Evolutionary conservation across 2,888 invertebrate species (phyloP).

Genomic region (Stramonita haemastoma): DNA sequence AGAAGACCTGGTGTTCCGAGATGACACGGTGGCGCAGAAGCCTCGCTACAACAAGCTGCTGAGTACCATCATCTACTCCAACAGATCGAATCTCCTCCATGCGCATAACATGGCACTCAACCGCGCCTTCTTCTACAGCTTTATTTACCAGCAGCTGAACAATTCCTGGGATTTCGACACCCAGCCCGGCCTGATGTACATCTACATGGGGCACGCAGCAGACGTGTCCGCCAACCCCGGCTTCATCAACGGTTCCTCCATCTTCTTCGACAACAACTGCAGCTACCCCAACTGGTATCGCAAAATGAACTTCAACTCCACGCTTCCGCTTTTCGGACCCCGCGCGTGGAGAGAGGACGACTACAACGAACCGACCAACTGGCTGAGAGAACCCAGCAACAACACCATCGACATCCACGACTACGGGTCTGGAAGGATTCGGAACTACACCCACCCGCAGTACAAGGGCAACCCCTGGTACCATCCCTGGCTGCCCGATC

Average conservation of each 20-base stretch:
- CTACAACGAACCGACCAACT: conserved; percentile 90
- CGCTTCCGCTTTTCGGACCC: conserved; percentile 95
- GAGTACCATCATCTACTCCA: conserved; percentile 86
- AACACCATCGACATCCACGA: conserved; percentile 86
- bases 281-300: conserved; percentile 94
- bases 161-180: conserved; percentile 83
- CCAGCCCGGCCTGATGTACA: conserved; percentile 99
- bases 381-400: conserved; percentile 94
- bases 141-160: conserved; percentile 70
- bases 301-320: conserved; percentile 94
- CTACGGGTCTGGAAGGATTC: conserved; percentile 84
- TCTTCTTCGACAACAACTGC: conserved; percentile 95
- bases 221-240: conserved; percentile 95
- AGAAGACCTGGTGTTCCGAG: conserved; percentile 89
- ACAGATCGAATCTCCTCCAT: conserved; percentile 92
- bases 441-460: conserved; percentile 93
- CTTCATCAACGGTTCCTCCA: conserved; percentile 88
- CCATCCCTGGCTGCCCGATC: conserved; percentile 93
- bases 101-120: conserved; percentile 97
- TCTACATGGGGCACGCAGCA: conserved; percentile 94
- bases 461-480: conserved; percentile 97
- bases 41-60: conserved; percentile 80
- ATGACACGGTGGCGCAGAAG: conserved; percentile 90
- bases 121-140: conserved; percentile 88
- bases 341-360: conserved; percentile 84